Evolutionary conservation across 2,888 invertebrate genomes (phyloP), one percentile per base, ranked within the genome.

Genomic region (Trichogramma evanescens): DNA sequence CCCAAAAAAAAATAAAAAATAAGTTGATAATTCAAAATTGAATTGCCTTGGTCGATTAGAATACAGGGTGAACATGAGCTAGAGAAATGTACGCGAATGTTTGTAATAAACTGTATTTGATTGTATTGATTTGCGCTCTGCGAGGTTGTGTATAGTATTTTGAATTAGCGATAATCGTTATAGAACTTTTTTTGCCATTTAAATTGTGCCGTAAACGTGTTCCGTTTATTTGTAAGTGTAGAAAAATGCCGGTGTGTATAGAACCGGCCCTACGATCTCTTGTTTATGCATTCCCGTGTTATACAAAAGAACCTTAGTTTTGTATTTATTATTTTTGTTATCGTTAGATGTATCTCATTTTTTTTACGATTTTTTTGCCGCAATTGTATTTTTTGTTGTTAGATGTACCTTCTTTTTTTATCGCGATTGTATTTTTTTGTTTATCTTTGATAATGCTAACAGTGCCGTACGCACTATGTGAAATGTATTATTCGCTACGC

Each of bases 31-130:
- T 26, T 26, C 1, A 26, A 26, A 26, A 58, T 48, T 54, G 59
- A 59, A 59, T 58, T 59, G 64, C 64, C 64, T 64, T 64, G 54
- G 61, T 61, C 59, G 48, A 61, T 54, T 26, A 26, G 1, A 54
- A 61, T 61, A 59, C 56, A 63, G 57, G 59, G 51, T 61, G 59
- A 57, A 51, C 56, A 54, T 59, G 61, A n/a, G 39, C 57, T 52
- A 45, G 39, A 26, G 2, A 26, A 26, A 26, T 26, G 26, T 26
- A 26, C 26, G 26, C 26, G 26, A 26, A 26, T 26, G 26, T 26
- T 26, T 26, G 26, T 26, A 26, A 26, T 26, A 26, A 26, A 26
- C 26, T 26, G 26, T 26, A 26, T 26, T 26, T 26, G 26, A 26
- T 26, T 26, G 26, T 26, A 26, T 26, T 26, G 26, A 26, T 26